Evolutionary conservation across 1,140 invertebrate species (phyloP).

Genomic region (Chymomyza costata): DNA sequence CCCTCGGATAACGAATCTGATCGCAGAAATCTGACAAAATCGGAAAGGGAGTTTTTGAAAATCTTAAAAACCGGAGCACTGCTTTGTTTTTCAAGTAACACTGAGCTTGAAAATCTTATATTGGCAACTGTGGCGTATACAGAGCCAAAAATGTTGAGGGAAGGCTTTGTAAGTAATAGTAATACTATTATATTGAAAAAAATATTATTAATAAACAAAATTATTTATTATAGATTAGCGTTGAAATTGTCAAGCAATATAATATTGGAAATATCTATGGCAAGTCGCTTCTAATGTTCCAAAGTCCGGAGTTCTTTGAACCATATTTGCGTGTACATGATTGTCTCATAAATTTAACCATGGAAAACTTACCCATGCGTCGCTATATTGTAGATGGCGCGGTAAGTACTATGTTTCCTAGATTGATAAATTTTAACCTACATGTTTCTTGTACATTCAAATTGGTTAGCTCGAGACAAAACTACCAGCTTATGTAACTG

Average conservation of each 20-base stretch:
- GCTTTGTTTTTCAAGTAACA: constrained; percentile 80
- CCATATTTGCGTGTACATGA: constrained; percentile 81
- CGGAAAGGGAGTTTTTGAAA: constrained; percentile 29
- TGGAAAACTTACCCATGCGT: constrained; percentile 79
- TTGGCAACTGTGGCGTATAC: constrained; percentile 82
- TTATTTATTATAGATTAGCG: constrained; percentile 73
- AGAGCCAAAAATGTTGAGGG: constrained; percentile 74
- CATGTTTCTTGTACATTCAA: background rate
- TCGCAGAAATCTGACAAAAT: constrained; percentile 32
- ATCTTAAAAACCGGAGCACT: constrained; percentile 83
- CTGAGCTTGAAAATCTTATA: constrained; percentile 81
- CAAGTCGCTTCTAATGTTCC: constrained; percentile 78
- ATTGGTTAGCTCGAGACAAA: constrained; percentile 22
- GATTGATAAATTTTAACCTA: background rate
- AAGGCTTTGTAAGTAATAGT: constrained; percentile 76
- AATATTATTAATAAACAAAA: background rate
- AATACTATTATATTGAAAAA: background rate
- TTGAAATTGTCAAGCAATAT: constrained; percentile 74
- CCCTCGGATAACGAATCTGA: background rate
- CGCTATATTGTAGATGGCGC: constrained; percentile 79
- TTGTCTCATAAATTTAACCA: constrained; percentile 77
- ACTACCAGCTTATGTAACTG: constrained; percentile 25
- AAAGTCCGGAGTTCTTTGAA: constrained; percentile 82
- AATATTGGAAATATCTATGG: constrained; percentile 75
- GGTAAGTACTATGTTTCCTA: constrained; percentile 44